Base-by-base conservation (phyloP, 2,113 vertebrate genomes). In the Nymphicus hollandicus region DNA sequence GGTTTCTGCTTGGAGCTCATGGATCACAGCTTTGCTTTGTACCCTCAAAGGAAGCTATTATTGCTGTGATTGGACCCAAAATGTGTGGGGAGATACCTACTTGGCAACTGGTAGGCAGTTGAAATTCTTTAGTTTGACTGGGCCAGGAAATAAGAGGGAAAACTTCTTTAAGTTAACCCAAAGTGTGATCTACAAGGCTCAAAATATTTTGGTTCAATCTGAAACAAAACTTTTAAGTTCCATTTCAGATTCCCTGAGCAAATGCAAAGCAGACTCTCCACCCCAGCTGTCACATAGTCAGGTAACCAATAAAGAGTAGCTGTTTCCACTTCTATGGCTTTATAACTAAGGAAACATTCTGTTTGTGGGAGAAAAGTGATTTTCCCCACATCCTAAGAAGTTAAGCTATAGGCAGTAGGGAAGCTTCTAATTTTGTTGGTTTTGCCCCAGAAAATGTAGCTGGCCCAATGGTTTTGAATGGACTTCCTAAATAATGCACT, bases 151-250 rank as follows among this genome's bases (percentile, higher is more conserved):
- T 6, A 74, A 31, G 7, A 64, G 17, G 27, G 35, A 39, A 86
- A 76, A 43, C 9, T 55, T 69, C 15, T 85, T 88, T 39, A 22
- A 55, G 83, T 17, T 23, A 12, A 29, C 8, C 16, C 6, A 1
- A 65, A 52, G 8, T 1, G 17, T n/a, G 13, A 33, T 28, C 16
- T 11, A 11, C 0, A 0, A 9, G 6, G 4, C 22, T 88, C 20
- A 52, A 29, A 49, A 19, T 16, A 29, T 10, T 80, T 50, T 20
- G 18, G 7, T 60, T 82, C 31, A 60, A 19, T 17, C 15, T 17
- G 29, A 68, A 74, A 43, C 9, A 55, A 65, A 69, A 5, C 0
- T 39, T 65, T 3, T 2, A 11, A n/a, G 3, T 16, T n/a, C 52
- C 13, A 5, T 58, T 71, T 81, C 6, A 16, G 25, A 14, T 44